These are phyloP conservation scores for Odocoileus virginianus DNA, from an alignment of 2,113 vertebrate species.

Conservation along the genomic window DNA sequence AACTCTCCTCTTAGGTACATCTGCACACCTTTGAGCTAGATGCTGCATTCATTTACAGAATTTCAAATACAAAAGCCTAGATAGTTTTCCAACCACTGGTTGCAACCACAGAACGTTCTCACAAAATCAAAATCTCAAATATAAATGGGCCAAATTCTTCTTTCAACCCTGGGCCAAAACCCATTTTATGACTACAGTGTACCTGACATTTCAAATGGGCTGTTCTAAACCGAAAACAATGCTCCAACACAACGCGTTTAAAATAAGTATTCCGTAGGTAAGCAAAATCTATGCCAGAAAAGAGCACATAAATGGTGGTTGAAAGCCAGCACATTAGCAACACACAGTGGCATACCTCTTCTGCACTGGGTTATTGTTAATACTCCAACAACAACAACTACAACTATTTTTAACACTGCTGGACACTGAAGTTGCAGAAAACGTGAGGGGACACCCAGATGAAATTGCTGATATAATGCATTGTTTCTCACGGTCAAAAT, in stretches of 20 bases:
- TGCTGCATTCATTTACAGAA: neutral
- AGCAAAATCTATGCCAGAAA: slow-evolving; percentile 18
- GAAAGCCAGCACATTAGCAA: slow-evolving; percentile 46
- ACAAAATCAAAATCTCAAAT: slow-evolving; percentile 38
- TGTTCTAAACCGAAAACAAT: slow-evolving; percentile 59
- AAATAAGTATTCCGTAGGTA: slow-evolving; percentile 41
- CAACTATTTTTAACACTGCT: slow-evolving; percentile 67
- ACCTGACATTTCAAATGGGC: neutral
- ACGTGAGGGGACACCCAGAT: slow-evolving; percentile 14
- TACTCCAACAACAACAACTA: slow-evolving; percentile 54
- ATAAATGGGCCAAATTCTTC: slow-evolving; percentile 37
- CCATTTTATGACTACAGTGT: neutral
- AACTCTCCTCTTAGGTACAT: slow-evolving; percentile 14
- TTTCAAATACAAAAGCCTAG: slow-evolving; percentile 54
- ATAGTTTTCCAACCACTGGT: slow-evolving; percentile 79
- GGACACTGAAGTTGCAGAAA: slow-evolving; percentile 63
- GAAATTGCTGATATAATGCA: slow-evolving; percentile 35
- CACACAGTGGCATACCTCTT: neutral
- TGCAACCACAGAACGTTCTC: slow-evolving; percentile 66
- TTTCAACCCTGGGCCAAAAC: neutral
- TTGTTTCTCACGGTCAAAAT: slow-evolving; percentile 62
- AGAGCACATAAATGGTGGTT: slow-evolving; percentile 29
- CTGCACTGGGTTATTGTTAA: slow-evolving; percentile 46
- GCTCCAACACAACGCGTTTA: slow-evolving; percentile 53
- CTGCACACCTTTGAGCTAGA: slow-evolving; percentile 38